phyloP scores from a whole-genome alignment of 2,113 vertebrate genomes.

The Epinephelus lanceolatus region DNA sequence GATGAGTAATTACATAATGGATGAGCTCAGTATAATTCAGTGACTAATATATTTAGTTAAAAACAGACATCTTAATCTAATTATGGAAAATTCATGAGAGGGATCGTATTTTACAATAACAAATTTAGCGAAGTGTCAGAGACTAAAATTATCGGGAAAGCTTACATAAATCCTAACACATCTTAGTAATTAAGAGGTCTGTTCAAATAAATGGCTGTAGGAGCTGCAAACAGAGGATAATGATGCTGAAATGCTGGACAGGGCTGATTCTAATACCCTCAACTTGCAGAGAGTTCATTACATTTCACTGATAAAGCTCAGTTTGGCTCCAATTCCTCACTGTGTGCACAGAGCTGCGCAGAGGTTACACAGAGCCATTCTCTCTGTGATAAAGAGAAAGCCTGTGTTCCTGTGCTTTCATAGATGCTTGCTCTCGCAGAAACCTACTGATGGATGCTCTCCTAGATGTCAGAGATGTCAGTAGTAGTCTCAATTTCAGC shows the following conservation, averaged over 20 bases:
- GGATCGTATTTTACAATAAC: conserved; percentile 40
- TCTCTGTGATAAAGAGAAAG: conserved; percentile 44
- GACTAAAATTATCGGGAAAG: conserved; percentile 34
- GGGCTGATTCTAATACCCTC: conserved; percentile 41
- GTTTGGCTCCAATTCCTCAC: conserved; percentile 43
- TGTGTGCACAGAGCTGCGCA: conserved; percentile 38
- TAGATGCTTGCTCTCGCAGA: conserved; percentile 26
- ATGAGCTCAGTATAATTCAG: conserved; percentile 31
- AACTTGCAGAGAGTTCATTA: conserved; percentile 57
- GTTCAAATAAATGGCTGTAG: conserved; percentile 38
- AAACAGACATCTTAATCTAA: conserved; percentile 49
- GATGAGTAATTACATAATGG: conserved; percentile 55
- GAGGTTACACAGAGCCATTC: conserved; percentile 47
- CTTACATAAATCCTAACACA: conserved; percentile 53
- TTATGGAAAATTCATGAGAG: conserved; percentile 39
- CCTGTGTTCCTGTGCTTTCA: conserved; percentile 24
- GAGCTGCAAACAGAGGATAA: conserved; percentile 51
- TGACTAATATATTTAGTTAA: conserved; percentile 28
- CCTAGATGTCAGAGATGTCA: conserved; percentile 52
- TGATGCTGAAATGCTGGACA: conserved; percentile 47
- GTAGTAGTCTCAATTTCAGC: conserved; percentile 29
- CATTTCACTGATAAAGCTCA: conserved; percentile 58
- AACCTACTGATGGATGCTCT: conserved; percentile 48
- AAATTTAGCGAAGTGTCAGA: conserved; percentile 39
- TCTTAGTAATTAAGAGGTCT: conserved; percentile 64